These are phyloP conservation scores for Eurosta solidaginis DNA, from an alignment of 1,140 invertebrate genomes.

Conservation along the genomic window DNA sequence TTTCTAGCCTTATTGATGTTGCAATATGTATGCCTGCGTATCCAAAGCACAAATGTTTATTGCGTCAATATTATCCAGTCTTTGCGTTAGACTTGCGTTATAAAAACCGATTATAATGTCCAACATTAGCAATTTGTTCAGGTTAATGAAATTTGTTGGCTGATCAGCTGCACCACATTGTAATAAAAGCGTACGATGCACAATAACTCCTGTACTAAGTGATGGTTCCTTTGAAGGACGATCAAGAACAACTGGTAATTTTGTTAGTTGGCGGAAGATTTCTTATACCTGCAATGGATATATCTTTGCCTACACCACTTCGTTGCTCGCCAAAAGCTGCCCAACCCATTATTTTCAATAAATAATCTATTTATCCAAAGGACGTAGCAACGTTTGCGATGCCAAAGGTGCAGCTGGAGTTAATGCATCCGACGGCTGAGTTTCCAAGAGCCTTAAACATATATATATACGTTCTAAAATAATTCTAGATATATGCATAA, in stretches of 20 bases:
- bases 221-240: conserved; percentile 55
- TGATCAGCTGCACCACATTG: conserved; percentile 54
- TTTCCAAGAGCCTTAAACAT: conserved; percentile 50
- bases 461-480: conserved; percentile 68
- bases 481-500: conserved; percentile 76
- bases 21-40: conserved; percentile 37
- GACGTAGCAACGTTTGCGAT: conserved; percentile 71
- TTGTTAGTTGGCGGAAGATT: conserved; percentile 60
- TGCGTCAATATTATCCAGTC: conserved; percentile 22
- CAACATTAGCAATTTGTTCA: conserved; percentile 25
- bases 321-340: conserved; percentile 49
- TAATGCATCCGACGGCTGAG: conserved; percentile 66
- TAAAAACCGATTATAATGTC: conserved; percentile 32
- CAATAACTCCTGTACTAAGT: conserved; percentile 62
- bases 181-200: conserved; percentile 68
- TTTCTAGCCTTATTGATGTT: conserved; percentile 29
- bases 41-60: conserved; percentile 49
- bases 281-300: conserved; percentile 62
- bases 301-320: conserved; percentile 43
- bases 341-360: conserved; percentile 59
- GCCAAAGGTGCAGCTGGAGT: conserved; percentile 66
- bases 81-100: conserved; percentile 46
- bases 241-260: conserved; percentile 50
- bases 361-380: conserved; percentile 67
- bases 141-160: conserved; percentile 28